Evolutionary conservation across 2,888 invertebrate species (phyloP), one percentile per base, ranked within the genome.

Genomic region (Andrena haemorrhoa): DNA sequence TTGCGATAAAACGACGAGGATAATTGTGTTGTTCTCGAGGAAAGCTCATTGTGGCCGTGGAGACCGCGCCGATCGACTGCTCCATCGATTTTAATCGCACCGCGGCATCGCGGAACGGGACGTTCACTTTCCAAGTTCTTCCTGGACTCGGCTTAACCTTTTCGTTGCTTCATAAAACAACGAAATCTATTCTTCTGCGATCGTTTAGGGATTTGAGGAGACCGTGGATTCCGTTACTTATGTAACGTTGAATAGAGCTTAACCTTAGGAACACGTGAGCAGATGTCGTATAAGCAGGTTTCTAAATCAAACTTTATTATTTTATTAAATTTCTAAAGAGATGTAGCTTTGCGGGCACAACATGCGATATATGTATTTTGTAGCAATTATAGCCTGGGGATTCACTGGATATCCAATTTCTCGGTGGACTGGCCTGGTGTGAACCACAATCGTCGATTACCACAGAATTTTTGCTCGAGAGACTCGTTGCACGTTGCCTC

Each of bases 391-490:
- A 41, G 20, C 29, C 63, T 41, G 63, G 68, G 68, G 68, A 78
- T 73, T 74, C 51, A 63, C 2, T 47, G 51, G 51, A 26, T 60
- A 29, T 20, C 12, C 66, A 51, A 78, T 78, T 63, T 47, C 68
- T 78, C 74, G 61, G 41, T 63, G 74, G 60, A 53, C 47, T 53
- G 61, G 68, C 63, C 35, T n/a, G 58, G 31, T 31, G 66, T 10
- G 20, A n/a, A 47, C 78, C 74, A 66, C 75, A 75, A 58, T 64
- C 75, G 23, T 69, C 56, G 69, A 56, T 75, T 79, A 75, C 69
- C 75, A 64, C 64, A 49, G 68, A 64, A 69, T 79, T 79, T 75
- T 75, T 79, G 20, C 20, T 7, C 56, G 51, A 16, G 12, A 8
- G n/a, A 51, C 23, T 58, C 33, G 16, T 41, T 41, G 47, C 61